Conservation (phyloP, 1,140 invertebrate genomes). For the Zaprionus taronus region DNA sequence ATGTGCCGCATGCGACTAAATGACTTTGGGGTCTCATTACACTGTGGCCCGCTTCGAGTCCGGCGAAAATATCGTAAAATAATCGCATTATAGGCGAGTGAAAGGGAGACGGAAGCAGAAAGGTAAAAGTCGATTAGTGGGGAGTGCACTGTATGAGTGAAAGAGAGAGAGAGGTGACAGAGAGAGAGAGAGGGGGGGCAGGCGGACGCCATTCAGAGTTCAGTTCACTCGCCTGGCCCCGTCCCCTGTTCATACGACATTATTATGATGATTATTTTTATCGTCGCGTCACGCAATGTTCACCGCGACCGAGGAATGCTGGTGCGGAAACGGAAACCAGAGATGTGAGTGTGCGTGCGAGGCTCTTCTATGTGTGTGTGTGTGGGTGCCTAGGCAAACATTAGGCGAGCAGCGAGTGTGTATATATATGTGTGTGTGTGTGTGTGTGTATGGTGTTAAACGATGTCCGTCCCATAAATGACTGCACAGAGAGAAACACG, state of each 20-base stretch:
- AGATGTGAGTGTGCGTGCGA: conserved; percentile 26
- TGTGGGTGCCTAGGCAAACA: conserved; percentile 41
- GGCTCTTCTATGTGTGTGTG: conserved; percentile 18
- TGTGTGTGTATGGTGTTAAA: conserved; percentile 27
- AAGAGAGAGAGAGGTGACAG: not conserved
- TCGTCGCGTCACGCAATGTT: conserved; percentile 79
- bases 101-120: conserved; percentile 19
- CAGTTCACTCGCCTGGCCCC: conserved; percentile 9
- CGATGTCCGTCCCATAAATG: conserved; percentile 65
- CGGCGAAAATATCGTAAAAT: conserved; percentile 63
- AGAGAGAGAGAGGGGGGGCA: not conserved
- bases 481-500: conserved; percentile 69
- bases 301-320: not conserved
- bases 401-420: conserved; percentile 8
- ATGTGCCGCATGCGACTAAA: conserved; percentile 43
- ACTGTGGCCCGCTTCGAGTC: conserved; percentile 56
- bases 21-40: conserved; percentile 68
- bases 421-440: conserved; percentile 14
- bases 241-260: conserved; percentile 64
- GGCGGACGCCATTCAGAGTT: conserved; percentile 10
- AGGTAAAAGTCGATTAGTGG: conserved; percentile 50
- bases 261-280: conserved; percentile 81
- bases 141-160: not conserved
- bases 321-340: conserved; percentile 65
- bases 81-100: conserved; percentile 42